These are phyloP conservation scores for Holacanthus passer DNA, from an alignment of 2,113 vertebrate species.

Conservation along the genomic window DNA sequence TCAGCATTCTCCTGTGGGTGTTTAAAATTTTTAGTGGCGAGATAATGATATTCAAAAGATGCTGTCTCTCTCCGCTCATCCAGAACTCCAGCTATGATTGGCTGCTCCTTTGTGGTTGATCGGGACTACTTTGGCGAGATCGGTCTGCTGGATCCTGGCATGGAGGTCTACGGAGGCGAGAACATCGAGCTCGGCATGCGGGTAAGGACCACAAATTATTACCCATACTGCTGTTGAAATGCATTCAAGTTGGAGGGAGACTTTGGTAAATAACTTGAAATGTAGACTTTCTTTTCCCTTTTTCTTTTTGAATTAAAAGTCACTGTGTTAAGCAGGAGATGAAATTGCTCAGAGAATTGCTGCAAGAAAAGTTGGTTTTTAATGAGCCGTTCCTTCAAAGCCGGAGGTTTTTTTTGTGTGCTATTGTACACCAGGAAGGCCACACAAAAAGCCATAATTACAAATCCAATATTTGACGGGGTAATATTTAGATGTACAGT, in stretches of 20 bases:
- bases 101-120: conserved; percentile 97
- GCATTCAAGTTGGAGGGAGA: neutral
- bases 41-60: conserved; percentile 1
- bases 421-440: conserved; percentile 15
- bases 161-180: conserved; percentile 98
- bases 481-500: conserved; percentile 52
- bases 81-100: conserved; percentile 99
- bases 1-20: conserved; percentile 2
- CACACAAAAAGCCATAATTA: conserved; percentile 61
- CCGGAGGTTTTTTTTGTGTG: conserved; percentile 1
- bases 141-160: conserved; percentile 95
- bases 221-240: neutral
- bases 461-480: conserved; percentile 56
- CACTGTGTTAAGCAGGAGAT: neutral
- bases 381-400: conserved; percentile 46
- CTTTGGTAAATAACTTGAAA: conserved; percentile 24
- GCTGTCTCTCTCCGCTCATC: conserved; percentile 28
- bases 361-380: conserved; percentile 35
- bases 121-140: conserved; percentile 97
- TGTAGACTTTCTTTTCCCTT: too few species aligned
- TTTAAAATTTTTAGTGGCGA: neutral
- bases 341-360: conserved; percentile 32
- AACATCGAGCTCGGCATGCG: conserved; percentile 98
- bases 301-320: conserved; percentile 27
- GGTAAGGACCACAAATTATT: conserved; percentile 84